phyloP scores from a whole-genome alignment of 2,888 invertebrate genomes.

The Nomada goodeniana region DNA sequence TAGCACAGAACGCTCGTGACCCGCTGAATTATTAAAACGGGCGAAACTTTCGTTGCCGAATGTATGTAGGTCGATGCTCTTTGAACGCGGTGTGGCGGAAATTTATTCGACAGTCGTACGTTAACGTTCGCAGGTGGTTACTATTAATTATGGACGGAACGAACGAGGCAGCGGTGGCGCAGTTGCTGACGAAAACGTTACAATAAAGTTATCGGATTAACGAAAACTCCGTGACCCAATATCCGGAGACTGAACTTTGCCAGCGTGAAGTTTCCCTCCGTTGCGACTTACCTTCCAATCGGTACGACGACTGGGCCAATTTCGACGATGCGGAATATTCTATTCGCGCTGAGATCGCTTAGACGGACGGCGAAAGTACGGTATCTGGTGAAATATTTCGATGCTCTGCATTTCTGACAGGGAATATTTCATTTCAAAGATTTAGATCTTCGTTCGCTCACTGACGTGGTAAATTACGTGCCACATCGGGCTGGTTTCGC shows the following conservation, averaged over 20 bases:
- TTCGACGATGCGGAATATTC: neutral
- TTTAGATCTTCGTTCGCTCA: neutral
- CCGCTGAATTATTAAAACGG: slow-evolving; percentile 48
- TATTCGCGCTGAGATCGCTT: neutral
- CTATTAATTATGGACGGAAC: slow-evolving; percentile 32
- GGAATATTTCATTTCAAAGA: neutral
- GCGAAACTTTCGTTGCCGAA: slow-evolving; percentile 37
- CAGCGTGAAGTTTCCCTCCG: neutral
- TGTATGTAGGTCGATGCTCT: slow-evolving; percentile 39
- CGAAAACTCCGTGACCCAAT: slow-evolving; percentile 30
- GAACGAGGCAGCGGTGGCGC: slow-evolving; percentile 17
- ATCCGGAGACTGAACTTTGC: neutral
- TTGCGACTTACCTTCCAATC: neutral
- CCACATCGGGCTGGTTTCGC: neutral
- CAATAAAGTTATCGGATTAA: slow-evolving; percentile 15
- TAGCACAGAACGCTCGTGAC: neutral
- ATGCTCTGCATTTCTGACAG: neutral
- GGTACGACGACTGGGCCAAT: neutral
- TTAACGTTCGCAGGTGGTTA: slow-evolving; percentile 22
- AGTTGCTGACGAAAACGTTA: slow-evolving; percentile 1
- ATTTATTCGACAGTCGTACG: slow-evolving; percentile 36
- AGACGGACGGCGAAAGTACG: neutral
- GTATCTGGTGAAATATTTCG: neutral
- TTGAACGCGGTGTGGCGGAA: neutral
- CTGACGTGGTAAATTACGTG: neutral